Conservation (phyloP, 53 echinoderm and acorn worm genomes). For the Actinopyga echinites region DNA sequence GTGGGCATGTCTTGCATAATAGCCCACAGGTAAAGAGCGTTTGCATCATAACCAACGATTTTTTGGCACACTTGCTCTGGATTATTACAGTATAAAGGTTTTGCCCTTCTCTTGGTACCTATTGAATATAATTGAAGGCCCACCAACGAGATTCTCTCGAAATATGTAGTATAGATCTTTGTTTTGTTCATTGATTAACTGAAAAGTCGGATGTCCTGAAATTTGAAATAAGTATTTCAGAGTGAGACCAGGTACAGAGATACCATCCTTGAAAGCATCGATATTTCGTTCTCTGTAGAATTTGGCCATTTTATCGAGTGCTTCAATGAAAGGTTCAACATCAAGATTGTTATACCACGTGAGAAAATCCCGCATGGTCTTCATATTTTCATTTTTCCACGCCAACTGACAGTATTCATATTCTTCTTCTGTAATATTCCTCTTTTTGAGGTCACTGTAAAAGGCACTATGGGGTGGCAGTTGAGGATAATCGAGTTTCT, state of each 20-base stretch:
- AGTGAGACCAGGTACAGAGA: too few relatives aligned
- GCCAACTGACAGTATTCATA: constrained; percentile 26
- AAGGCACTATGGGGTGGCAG: constrained; percentile 40
- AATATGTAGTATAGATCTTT: constrained; percentile 62
- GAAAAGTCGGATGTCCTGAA: constrained; percentile 1
- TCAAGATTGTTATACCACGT: constrained; percentile 60
- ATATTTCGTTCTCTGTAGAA: constrained; percentile 39
- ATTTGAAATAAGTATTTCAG: constrained; percentile 48
- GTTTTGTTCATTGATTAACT: constrained; percentile 29
- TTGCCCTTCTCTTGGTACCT: too few relatives aligned
- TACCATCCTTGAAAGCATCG: constrained; percentile 62
- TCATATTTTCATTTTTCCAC: constrained; percentile 45
- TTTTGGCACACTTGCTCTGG: neutral
- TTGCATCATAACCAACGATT: constrained; percentile 45
- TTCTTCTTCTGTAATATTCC: constrained; percentile 26
- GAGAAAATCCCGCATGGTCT: constrained; percentile 47
- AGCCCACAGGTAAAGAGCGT: too few relatives aligned
- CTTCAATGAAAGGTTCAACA: constrained; percentile 56
- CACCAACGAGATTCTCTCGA: constrained; percentile 57
- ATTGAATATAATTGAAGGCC: too few relatives aligned
- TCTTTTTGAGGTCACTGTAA: constrained; percentile 29
- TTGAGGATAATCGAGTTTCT: constrained; percentile 10
- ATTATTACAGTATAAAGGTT: neutral
- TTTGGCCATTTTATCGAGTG: constrained; percentile 38
- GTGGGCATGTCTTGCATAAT: too few relatives aligned